Evolutionary conservation across 2,888 invertebrate genomes (phyloP).

Genomic region (Drosophila kokeensis): DNA sequence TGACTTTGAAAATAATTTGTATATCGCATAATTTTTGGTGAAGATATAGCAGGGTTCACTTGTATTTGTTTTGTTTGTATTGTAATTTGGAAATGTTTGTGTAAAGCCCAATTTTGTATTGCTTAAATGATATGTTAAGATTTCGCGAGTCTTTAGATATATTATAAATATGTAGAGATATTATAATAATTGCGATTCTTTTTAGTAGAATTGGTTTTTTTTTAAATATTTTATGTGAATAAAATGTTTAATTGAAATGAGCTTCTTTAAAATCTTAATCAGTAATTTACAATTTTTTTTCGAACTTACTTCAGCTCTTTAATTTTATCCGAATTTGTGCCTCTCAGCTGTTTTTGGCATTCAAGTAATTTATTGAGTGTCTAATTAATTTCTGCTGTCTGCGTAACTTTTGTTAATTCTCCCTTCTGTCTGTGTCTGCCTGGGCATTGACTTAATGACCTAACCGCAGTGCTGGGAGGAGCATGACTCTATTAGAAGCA

Average conservation of each 20-base stretch:
- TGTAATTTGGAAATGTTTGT: too few relatives aligned
- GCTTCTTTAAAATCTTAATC: not conserved
- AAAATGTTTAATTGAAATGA: not conserved
- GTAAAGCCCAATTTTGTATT: not conserved
- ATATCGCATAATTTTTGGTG: not conserved
- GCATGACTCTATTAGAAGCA: constrained; percentile 53
- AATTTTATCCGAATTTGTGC: constrained; percentile 18
- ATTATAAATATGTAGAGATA: not conserved
- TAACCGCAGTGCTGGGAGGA: constrained; percentile 44
- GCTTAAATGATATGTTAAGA: not conserved
- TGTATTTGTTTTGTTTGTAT: too few relatives aligned
- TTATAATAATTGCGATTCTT: not conserved
- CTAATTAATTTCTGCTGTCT: constrained; percentile 77
- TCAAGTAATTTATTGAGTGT: constrained; percentile 74
- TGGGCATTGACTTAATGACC: constrained; percentile 56
- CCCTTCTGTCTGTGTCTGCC: constrained; percentile 10
- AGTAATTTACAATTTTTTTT: not conserved
- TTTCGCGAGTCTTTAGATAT: too few relatives aligned
- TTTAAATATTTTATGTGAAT: not conserved
- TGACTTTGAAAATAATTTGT: not conserved
- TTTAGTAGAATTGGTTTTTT: not conserved
- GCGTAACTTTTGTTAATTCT: constrained; percentile 57
- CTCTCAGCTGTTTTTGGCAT: constrained; percentile 58
- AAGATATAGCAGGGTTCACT: too few relatives aligned
- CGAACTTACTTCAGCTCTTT: not conserved